Percentiles rank a stretch among this genome's conserved stretches.
These are phyloP conservation scores for Entomyzon cyanotis DNA, from an alignment of 2,113 vertebrate species.

Conservation along the genomic window DNA sequence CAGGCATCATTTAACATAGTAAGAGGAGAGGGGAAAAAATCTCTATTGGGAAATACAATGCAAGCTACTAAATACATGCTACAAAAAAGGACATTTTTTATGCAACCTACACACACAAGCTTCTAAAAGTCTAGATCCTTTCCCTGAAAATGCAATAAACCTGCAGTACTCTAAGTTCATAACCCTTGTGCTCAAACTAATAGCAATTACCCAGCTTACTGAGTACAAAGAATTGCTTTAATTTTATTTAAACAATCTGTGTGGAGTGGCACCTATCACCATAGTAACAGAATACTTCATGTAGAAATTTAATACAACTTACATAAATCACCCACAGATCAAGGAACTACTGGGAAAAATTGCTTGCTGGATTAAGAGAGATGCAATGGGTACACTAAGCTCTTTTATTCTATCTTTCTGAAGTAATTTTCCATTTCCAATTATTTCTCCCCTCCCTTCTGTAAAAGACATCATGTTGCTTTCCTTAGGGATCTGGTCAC, in stretches of 20 bases:
- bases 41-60: not conserved
- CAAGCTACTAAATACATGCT: not conserved
- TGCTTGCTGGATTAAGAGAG: not conserved
- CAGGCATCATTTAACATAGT: not conserved
- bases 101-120: not conserved
- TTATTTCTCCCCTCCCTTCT: not conserved
- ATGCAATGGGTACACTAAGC: not conserved
- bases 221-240: constrained; percentile 30
- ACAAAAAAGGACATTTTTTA: not conserved
- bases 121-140: not conserved
- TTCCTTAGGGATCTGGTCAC: not conserved
- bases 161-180: not conserved
- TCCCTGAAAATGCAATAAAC: not conserved
- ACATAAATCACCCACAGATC: constrained; percentile 47
- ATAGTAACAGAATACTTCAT: constrained; percentile 53
- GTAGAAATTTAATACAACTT: constrained; percentile 41
- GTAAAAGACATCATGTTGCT: not conserved
- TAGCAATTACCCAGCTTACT: not conserved
- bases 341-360: constrained; percentile 9
- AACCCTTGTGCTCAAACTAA: constrained; percentile 33
- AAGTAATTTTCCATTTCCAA: constrained; percentile 24
- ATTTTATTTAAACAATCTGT: constrained; percentile 46
- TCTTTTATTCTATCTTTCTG: not conserved
- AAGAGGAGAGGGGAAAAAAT: not conserved
- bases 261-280: constrained; percentile 41